Evolutionary conservation across 2,113 vertebrate genomes (phyloP).

Genomic region (Chunga burmeisteri): DNA sequence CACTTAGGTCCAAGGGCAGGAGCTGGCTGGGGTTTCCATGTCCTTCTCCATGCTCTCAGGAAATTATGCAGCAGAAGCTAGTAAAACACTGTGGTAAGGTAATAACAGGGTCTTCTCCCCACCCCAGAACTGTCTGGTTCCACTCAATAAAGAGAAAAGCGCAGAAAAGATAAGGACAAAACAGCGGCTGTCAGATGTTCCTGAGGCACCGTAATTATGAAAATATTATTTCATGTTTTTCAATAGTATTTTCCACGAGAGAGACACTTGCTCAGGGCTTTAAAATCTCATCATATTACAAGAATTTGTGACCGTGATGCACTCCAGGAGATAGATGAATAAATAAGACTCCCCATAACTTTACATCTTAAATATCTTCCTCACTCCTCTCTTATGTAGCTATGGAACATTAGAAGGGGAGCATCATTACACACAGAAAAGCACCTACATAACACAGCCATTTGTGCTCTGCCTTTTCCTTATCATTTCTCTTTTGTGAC

Average conservation of each 20-base stretch:
- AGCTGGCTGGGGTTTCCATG: neutral
- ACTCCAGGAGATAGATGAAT: slow-evolving; percentile 42
- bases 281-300: slow-evolving; percentile 12
- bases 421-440: neutral
- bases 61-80: neutral
- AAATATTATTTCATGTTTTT: neutral
- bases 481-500: slow-evolving; percentile 42
- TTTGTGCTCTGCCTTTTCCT: neutral
- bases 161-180: neutral
- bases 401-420: slow-evolving; percentile 9
- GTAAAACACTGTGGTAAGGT: neutral
- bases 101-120: neutral
- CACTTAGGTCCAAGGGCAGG: neutral
- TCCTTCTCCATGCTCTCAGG: neutral
- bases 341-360: slow-evolving; percentile 44
- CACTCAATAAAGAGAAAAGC: neutral
- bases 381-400: neutral
- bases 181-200: slow-evolving; percentile 43
- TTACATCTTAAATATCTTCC: slow-evolving; percentile 4
- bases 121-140: neutral
- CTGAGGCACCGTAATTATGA: neutral
- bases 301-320: slow-evolving; percentile 15
- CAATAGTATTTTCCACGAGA: slow-evolving; percentile 18
- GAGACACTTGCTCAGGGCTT: slow-evolving; percentile 27
- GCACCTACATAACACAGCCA: neutral